phyloP scores from a whole-genome alignment of 2,888 invertebrate genomes.

The Hedychridium roseum region DNA sequence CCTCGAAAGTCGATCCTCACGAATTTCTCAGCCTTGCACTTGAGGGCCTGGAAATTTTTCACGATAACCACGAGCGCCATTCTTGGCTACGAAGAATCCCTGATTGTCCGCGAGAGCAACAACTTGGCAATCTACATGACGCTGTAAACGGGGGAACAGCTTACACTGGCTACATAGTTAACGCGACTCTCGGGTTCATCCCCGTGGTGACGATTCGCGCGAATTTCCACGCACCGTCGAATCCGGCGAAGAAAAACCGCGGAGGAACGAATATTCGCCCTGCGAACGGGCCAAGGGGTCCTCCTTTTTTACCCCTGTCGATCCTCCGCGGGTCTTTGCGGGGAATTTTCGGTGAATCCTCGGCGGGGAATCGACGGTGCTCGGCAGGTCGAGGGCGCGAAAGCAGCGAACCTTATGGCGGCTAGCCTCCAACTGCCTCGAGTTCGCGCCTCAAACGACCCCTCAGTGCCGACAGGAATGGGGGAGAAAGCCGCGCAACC shows the following conservation, averaged over 20 bases:
- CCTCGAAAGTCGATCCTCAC: conserved; percentile 80
- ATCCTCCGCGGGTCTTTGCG: neutral
- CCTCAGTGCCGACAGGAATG: conserved; percentile 28
- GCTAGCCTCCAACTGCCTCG: conserved; percentile 39
- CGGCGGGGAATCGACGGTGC: neutral
- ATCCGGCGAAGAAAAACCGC: too few species aligned
- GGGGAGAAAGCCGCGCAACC: conserved; percentile 22
- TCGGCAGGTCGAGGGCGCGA: neutral
- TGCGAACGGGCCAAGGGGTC: too few species aligned
- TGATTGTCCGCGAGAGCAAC: too few species aligned
- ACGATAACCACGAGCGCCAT: conserved; percentile 77
- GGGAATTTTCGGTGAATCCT: neutral
- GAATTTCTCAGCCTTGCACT: conserved; percentile 74
- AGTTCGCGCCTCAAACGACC: conserved; percentile 47
- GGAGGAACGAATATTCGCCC: too few species aligned
- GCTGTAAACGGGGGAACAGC: too few species aligned
- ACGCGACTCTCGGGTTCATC: too few species aligned
- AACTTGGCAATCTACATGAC: too few species aligned
- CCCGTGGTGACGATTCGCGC: too few species aligned
- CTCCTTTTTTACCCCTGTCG: too few species aligned
- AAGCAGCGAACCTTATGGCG: conserved; percentile 18
- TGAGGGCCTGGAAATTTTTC: conserved; percentile 74
- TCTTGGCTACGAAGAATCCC: too few species aligned
- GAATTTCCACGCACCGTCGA: too few species aligned
- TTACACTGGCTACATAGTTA: too few species aligned